Evolutionary conservation across 2,888 invertebrate species (phyloP), one percentile per base, ranked within the genome.

Genomic region (Sinhomidia bicolor): DNA sequence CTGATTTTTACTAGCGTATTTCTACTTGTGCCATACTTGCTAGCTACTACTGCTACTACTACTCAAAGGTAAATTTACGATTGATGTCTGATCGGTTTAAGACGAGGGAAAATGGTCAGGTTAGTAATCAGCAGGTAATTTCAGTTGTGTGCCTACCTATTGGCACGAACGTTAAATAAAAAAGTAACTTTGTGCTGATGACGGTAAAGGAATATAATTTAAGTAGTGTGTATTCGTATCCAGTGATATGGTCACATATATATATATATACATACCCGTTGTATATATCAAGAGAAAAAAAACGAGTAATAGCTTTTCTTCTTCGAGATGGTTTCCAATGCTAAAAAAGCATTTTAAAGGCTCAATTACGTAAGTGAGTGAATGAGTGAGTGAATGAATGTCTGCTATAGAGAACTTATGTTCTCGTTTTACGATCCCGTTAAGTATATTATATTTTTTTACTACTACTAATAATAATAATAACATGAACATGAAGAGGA

Each of bases 111-210:
- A 78, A 85, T 85, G 79, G 68, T 20, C n/a, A 17, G 36, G 41
- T 44, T 65, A 54, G 79, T 79, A 85, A 85, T 85, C 85, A 85
- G 85, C 85, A 79, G 79, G 85, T 79, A 85, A 79, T 85, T 85
- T 85, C 51, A 51, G 65, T 51, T 78, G 23, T 74, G 41, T 41
- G 41, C n/a, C n/a, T 41, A 68, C 20, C 17, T 17, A 9, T 60
- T 23, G 23, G 17, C 10, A n/a, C n/a, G n/a, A n/a, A n/a, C n/a
- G n/a, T n/a, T n/a, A n/a, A n/a, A n/a, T n/a, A n/a, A n/a, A n/a
- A n/a, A n/a, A n/a, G n/a, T n/a, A n/a, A n/a, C n/a, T n/a, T n/a
- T n/a, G n/a, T n/a, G n/a, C n/a, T n/a, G n/a, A n/a, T n/a, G n/a
- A n/a, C n/a, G n/a, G n/a, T n/a, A n/a, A n/a, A n/a, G n/a, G n/a